Base-by-base conservation (phyloP, 2,797 vertebrate genomes). In the Cryptoprocta ferox region DNA sequence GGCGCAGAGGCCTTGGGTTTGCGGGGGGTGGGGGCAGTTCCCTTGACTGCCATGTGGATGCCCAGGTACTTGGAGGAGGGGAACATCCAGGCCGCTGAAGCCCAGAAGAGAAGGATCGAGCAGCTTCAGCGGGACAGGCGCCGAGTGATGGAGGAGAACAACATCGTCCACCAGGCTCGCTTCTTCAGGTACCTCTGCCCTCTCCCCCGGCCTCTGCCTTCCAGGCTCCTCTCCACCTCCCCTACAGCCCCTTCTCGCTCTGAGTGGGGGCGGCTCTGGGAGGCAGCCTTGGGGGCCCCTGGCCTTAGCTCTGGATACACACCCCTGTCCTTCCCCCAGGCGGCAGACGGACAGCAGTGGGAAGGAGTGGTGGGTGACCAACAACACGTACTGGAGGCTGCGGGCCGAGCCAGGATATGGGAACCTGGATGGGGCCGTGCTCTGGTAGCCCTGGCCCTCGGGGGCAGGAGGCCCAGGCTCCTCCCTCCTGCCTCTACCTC, bases 21-120 rank as follows among this genome's bases (percentile, higher is more conserved):
- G 9, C 16, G 9, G 32, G n/a, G 11, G 53, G 21, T 9, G 30
- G n/a, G 11, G n/a, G 53, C 39, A 0, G 45, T 18, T 4, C 37
- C 5, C 0, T 71, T 59, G 61, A 97, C 9, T 0, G 13, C 9
- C 0, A 1, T 63, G 66, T 73, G 89, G 80, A 4, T 39, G 0
- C 0, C 5, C 92, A 99, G 99, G 98, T 98, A 99, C 98, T 98
- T 99, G 98, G 99, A 99, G 97, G 99, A 99, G n/a, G 99, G 99
- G 32, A 98, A 98, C 16, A 98, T 99, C 91, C 99, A 99, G 0
- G 99, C 99, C 0, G 98, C 99, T 0, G 99, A 99, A 97, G 98
- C 95, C 19, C 99, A 98, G 98, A 99, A 99, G 98, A 99, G 99
- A 4, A 98, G 99, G 4, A 98, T 99, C 0, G 99, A 99, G 98